These are phyloP conservation scores for Muscicapa adusta DNA, from an alignment of 2,113 vertebrate species.

Conservation along the genomic window DNA sequence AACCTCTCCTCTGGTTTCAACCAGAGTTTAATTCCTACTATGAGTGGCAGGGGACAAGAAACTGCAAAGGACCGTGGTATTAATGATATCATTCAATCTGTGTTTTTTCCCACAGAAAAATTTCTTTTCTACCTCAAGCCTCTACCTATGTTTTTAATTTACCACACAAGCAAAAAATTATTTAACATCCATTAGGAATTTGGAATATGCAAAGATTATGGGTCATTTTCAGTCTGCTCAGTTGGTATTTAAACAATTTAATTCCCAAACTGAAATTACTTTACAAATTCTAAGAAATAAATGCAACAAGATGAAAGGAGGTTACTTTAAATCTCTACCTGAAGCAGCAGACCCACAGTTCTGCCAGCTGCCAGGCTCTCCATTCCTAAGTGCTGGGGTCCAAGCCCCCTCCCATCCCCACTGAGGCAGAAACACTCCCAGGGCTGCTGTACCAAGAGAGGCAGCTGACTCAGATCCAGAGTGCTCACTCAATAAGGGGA, in stretches of 20 bases:
- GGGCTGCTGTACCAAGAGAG: neutral
- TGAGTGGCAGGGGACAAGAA: neutral
- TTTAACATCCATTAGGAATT: neutral
- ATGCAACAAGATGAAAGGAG: neutral
- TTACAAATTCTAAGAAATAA: neutral
- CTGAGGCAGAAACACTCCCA: neutral
- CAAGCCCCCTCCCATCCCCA: neutral
- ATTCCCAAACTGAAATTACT: neutral
- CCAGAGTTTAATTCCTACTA: neutral
- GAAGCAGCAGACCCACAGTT: neutral
- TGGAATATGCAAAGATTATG: neutral
- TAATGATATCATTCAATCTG: neutral
- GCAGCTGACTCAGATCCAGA: constrained; percentile 21
- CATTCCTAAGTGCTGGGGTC: neutral
- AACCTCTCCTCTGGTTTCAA: neutral
- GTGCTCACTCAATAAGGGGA: neutral
- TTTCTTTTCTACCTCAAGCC: neutral
- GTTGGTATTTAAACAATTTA: neutral
- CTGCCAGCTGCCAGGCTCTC: neutral
- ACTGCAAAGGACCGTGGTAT: neutral
- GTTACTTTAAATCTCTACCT: neutral
- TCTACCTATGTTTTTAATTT: neutral
- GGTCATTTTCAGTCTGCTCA: neutral
- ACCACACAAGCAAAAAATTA: neutral
- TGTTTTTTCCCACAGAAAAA: neutral